These are phyloP conservation scores for Priocnemis perturbator DNA, from an alignment of 2,888 invertebrate genomes.

Conservation along the genomic window DNA sequence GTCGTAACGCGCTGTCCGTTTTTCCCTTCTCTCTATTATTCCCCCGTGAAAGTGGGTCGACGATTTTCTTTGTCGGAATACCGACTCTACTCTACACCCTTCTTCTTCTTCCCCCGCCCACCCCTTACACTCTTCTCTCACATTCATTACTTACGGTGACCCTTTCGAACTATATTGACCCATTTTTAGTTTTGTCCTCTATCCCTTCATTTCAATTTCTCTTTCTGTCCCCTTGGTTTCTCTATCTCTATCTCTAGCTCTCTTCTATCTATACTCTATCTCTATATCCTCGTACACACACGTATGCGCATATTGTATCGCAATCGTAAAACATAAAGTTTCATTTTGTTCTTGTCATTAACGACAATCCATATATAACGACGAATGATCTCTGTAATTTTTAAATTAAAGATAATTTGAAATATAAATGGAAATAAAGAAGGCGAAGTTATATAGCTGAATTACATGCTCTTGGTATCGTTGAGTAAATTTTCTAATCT, in stretches of 20 bases:
- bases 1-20: slow-evolving; percentile 13
- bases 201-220: slow-evolving; percentile 27
- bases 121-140: no score
- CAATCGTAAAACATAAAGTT: slow-evolving; percentile 46
- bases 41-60: no score
- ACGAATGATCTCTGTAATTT: slow-evolving; percentile 74
- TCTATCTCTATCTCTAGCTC: not conserved
- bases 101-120: no score
- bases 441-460: slow-evolving; percentile 51
- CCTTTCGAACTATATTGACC: not conserved
- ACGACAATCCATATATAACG: slow-evolving; percentile 67
- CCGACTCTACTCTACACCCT: no score
- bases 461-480: no score
- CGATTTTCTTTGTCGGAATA: slow-evolving; percentile 23
- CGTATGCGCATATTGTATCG: slow-evolving; percentile 46
- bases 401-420: slow-evolving; percentile 72
- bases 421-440: slow-evolving; percentile 57
- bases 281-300: slow-evolving; percentile 43
- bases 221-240: slow-evolving; percentile 33
- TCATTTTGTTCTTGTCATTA: slow-evolving; percentile 65
- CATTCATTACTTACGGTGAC: no score
- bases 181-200: slow-evolving; percentile 38
- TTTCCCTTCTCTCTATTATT: slow-evolving; percentile 31
- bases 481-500: no score
- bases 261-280: slow-evolving; percentile 34